Evolutionary conservation across 2,113 vertebrate species (phyloP).

Genomic region (Cheilinus undulatus): DNA sequence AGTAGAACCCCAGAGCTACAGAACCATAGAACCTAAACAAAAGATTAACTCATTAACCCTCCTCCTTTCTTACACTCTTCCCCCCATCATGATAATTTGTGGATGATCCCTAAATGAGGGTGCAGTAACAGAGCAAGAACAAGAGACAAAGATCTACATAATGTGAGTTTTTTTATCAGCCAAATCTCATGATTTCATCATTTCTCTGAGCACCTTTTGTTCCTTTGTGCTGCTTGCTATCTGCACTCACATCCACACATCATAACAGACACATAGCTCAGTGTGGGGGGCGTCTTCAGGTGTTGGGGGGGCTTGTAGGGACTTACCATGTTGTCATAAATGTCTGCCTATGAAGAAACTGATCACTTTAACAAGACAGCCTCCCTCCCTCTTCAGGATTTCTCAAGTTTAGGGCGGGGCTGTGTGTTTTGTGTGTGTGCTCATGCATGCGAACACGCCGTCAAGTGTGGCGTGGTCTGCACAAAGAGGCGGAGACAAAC

Average conservation of each 20-base stretch:
- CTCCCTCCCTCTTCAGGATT: constrained; percentile 21
- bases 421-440: constrained; percentile 12
- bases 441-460: constrained; percentile 32
- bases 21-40: no score
- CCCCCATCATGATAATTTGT: neutral
- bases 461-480: constrained; percentile 57
- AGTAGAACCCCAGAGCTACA: no score
- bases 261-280: constrained; percentile 1
- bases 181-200: neutral
- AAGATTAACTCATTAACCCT: no score
- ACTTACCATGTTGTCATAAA: constrained; percentile 46
- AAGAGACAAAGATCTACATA: neutral
- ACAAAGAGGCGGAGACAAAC: constrained; percentile 62
- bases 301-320: constrained; percentile 3
- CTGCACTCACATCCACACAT: constrained; percentile 10
- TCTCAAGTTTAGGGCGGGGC: constrained; percentile 52
- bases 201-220: constrained; percentile 1
- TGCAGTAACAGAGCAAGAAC: neutral
- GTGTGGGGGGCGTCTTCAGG: constrained; percentile 11
- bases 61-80: neutral
- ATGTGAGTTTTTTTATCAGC: neutral
- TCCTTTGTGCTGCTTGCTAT: neutral
- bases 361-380: constrained; percentile 59
- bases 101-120: neutral
- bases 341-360: constrained; percentile 58